These are phyloP conservation scores for Hyles euphorbiae DNA, from an alignment of 1,140 invertebrate genomes.

Conservation along the genomic window DNA sequence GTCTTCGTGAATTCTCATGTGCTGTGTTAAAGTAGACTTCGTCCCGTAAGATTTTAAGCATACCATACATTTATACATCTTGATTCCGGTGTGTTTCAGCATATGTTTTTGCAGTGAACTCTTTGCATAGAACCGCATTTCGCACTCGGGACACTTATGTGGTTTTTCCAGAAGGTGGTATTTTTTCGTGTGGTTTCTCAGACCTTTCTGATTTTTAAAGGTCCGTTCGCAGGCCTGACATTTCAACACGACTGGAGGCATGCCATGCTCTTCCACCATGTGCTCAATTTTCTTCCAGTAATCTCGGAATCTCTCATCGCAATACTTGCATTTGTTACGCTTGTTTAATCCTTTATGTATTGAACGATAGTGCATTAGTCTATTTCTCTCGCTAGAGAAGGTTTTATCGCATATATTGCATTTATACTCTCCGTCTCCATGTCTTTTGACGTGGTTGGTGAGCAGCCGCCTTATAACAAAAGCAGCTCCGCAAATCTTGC, in stretches of 20 bases:
- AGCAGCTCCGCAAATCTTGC: constrained; percentile 83
- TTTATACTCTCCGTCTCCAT: constrained; percentile 30
- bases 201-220: constrained; percentile 34
- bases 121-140: constrained; percentile 84
- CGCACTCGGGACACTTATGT: constrained; percentile 72
- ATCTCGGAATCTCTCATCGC: constrained; percentile 43
- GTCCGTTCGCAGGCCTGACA: constrained; percentile 47
- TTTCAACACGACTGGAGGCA: constrained; percentile 37
- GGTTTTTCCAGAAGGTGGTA: constrained; percentile 46
- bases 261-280: constrained; percentile 43
- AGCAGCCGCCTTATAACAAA: constrained; percentile 39
- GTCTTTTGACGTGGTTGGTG: constrained; percentile 34
- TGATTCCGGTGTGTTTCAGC: constrained; percentile 47
- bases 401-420: constrained; percentile 9
- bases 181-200: constrained; percentile 44
- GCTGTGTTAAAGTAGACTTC: constrained; percentile 51
- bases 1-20: constrained; percentile 53
- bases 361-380: constrained; percentile 30
- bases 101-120: constrained; percentile 83
- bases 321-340: constrained; percentile 41
- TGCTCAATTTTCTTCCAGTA: constrained; percentile 50
- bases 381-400: not conserved
- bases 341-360: constrained; percentile 40
- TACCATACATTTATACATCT: constrained; percentile 40
- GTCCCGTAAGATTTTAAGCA: constrained; percentile 52